Base-by-base conservation (phyloP, 2,888 invertebrate species). In the Mycalesis mineus region DNA sequence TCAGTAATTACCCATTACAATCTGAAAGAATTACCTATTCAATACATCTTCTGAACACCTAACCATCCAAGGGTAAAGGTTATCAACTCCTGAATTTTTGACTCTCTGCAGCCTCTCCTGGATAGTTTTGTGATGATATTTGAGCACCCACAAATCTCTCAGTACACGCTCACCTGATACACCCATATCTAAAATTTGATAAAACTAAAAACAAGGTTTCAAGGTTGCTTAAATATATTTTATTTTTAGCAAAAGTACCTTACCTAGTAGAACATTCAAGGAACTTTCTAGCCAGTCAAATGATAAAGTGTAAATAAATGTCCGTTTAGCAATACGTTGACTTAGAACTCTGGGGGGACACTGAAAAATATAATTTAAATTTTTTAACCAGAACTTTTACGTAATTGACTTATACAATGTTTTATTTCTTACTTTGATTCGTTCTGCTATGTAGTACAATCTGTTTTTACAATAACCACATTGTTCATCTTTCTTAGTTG, bases 41-140 rank as follows among this genome's bases (percentile, higher is more conserved):
- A 93, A 74, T 67, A 91, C 85, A 17, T 83, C 75, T 65, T 92
- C 91, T 15, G 92, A 84, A 71, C 93, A 93, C 63, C 93, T 81
- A 33, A 93, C 91, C 92, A 93, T 93, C 93, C 93, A 93, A 2
- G 93, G 92, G 79, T 91, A 92, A 9, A 92, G 77, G 61, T 82
- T 75, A 33, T 80, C 89, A 55, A 88, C 77, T 50, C 91, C 91
- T 60, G 88, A 82, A 42, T 77, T 74, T 71, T 85, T 84, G 0
- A 92, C 86, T 52, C 79, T 80, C 64, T 88, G 76, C 9, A 93
- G 75, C 55, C 92, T 84, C 15, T 85, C 68, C 55, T 78, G 69
- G n/a, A 93, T 91, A 8, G 91, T 88, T 53, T 86, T 75, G 51
- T 90, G 84, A 28, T 89, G 88, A 69, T 93, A 93, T 65, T 91